Percentiles rank a stretch among this genome's conserved stretches.
Evolutionary conservation across 2,888 invertebrate genomes (phyloP).

Genomic region (Philaethria dido): DNA sequence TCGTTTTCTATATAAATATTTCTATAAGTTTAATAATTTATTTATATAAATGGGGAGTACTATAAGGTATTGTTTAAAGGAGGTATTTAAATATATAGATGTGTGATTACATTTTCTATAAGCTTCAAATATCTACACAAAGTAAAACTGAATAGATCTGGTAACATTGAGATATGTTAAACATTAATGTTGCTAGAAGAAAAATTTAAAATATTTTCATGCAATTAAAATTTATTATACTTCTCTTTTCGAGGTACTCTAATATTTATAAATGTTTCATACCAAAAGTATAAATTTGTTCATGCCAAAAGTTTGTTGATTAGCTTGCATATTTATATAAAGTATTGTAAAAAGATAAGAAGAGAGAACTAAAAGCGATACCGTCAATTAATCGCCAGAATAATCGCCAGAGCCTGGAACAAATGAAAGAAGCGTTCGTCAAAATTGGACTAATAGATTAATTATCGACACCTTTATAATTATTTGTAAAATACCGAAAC

Average conservation of each 20-base stretch:
- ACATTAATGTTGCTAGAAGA: not conserved
- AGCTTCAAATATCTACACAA: slow-evolving; percentile 30
- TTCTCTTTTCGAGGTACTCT: not conserved
- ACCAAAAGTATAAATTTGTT: no score
- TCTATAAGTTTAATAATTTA: not conserved
- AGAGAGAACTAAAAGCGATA: no score
- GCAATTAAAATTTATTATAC: not conserved
- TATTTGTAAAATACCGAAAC: no score
- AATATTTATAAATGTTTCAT: no score
- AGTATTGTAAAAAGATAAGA: no score
- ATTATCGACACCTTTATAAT: no score
- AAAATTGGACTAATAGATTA: no score
- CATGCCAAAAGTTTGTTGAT: no score
- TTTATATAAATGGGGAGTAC: not conserved
- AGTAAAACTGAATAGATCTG: slow-evolving; percentile 4
- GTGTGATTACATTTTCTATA: slow-evolving; percentile 27
- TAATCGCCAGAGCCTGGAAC: no score
- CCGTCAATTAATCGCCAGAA: no score
- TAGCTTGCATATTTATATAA: no score
- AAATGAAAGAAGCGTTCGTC: no score
- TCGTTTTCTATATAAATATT: slow-evolving; percentile 1
- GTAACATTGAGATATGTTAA: slow-evolving; percentile 12
- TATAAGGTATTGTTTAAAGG: not conserved
- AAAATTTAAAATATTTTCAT: not conserved
- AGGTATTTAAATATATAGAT: not conserved